Evolutionary conservation across 2,888 invertebrate genomes (phyloP).

Genomic region (Lamellibrachia columna): DNA sequence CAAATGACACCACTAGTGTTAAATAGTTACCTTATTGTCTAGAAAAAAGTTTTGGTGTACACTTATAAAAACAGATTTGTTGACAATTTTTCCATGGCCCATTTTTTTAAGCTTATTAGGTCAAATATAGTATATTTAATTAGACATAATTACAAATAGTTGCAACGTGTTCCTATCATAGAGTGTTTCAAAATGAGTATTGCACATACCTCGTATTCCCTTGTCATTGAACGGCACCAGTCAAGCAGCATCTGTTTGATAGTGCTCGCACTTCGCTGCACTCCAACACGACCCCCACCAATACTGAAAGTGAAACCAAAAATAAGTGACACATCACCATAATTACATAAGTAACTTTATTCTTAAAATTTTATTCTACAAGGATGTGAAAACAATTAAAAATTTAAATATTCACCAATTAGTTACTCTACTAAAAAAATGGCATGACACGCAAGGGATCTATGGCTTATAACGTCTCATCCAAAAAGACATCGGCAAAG

Average conservation of each 20-base stretch:
- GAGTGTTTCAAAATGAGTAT: not conserved
- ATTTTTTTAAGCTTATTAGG: too few species aligned
- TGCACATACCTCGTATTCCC: constrained; percentile 89
- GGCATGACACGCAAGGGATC: too few species aligned
- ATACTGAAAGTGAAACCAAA: constrained; percentile 3
- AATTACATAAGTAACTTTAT: not conserved
- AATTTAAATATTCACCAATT: not conserved
- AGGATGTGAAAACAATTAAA: not conserved
- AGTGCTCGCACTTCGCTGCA: constrained; percentile 90
- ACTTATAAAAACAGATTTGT: too few species aligned
- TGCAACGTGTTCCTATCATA: not conserved
- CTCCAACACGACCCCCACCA: constrained; percentile 67
- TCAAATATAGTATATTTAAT: too few species aligned
- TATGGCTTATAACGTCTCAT: too few species aligned
- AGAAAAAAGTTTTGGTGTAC: too few species aligned
- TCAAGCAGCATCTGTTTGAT: constrained; percentile 95
- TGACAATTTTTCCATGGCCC: too few species aligned
- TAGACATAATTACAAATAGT: too few species aligned
- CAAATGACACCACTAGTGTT: too few species aligned
- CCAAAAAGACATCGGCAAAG: too few species aligned
- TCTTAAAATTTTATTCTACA: not conserved
- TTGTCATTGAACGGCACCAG: constrained; percentile 97
- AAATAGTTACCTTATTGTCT: too few species aligned
- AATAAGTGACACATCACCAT: not conserved
- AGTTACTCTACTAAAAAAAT: too few species aligned